A percentile compares a stretch with the other conserved stretches of the same genome.
phyloP scores from a whole-genome alignment of 2,113 vertebrate genomes.

The Tenebrosternarchus preto region DNA sequence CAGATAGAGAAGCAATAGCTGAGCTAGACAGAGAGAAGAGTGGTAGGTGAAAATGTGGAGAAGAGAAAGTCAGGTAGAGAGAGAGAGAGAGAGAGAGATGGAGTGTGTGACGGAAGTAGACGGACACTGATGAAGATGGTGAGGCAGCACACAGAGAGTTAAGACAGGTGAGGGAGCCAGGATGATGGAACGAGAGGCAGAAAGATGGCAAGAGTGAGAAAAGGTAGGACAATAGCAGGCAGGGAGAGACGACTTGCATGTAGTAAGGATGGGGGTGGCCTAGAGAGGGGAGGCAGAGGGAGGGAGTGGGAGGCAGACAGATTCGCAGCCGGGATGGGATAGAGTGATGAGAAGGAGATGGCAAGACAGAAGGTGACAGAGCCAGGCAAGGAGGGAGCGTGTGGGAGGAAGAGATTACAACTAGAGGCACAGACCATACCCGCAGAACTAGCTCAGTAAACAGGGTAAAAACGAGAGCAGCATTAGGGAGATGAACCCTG shows the following conservation, averaged over 20 bases:
- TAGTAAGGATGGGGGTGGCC: not conserved
- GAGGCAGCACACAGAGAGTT: not conserved
- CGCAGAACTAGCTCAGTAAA: not conserved
- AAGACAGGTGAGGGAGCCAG: not conserved
- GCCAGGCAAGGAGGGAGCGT: not conserved
- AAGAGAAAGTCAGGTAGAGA: not conserved
- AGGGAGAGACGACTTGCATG: no score
- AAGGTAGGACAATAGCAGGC: no score
- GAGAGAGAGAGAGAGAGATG: not conserved
- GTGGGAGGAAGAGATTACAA: not conserved
- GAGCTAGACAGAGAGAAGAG: not conserved
- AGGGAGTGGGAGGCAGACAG: not conserved
- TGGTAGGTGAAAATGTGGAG: not conserved
- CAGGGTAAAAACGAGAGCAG: not conserved
- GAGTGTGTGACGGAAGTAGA: not conserved
- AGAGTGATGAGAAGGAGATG: not conserved
- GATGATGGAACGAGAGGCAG: not conserved
- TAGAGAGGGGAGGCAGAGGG: not conserved
- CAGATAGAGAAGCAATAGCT: not conserved
- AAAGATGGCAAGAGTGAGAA: not conserved
- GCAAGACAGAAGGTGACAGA: not conserved
- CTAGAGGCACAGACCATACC: not conserved
- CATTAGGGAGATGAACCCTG: conserved; percentile 1
- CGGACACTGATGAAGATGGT: not conserved
- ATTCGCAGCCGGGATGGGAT: not conserved